Percentiles rank a stretch among this genome's conserved stretches.
Evolutionary conservation across 2,888 invertebrate species (phyloP).

Genomic region (Sinotaia quadrata): DNA sequence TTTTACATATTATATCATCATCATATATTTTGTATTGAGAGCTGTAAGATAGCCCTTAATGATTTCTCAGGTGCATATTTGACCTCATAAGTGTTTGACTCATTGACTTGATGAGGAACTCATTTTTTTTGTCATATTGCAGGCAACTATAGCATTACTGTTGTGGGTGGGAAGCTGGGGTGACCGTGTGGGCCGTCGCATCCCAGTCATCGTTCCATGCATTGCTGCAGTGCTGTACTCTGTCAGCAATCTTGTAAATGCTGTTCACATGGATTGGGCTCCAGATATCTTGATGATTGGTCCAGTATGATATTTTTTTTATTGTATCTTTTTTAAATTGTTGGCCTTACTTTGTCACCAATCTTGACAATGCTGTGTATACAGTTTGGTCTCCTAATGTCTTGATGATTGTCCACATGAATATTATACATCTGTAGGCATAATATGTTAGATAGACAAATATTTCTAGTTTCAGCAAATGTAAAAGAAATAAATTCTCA

Average conservation of each 20-base stretch:
- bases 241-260: constrained; percentile 56
- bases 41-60: too few relatives aligned
- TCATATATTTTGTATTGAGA: too few relatives aligned
- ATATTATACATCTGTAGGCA: too few relatives aligned
- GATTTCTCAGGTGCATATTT: too few relatives aligned
- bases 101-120: too few relatives aligned
- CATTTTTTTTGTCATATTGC: background rate
- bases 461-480: too few relatives aligned
- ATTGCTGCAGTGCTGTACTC: constrained; percentile 65
- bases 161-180: constrained; percentile 65
- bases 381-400: background rate
- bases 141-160: constrained; percentile 11
- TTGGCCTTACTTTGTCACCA: background rate
- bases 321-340: too few relatives aligned
- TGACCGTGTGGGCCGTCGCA: constrained; percentile 72
- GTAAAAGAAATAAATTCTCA: too few relatives aligned
- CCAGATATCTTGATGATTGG: constrained; percentile 67
- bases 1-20: too few relatives aligned
- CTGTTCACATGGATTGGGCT: constrained; percentile 49
- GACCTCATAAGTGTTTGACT: too few relatives aligned
- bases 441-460: too few relatives aligned
- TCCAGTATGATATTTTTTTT: too few relatives aligned
- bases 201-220: constrained; percentile 71
- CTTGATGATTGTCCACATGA: background rate
- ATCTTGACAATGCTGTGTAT: background rate